Conservation (phyloP, 2,797 vertebrate species). For the Trichosurus vulpecula region DNA sequence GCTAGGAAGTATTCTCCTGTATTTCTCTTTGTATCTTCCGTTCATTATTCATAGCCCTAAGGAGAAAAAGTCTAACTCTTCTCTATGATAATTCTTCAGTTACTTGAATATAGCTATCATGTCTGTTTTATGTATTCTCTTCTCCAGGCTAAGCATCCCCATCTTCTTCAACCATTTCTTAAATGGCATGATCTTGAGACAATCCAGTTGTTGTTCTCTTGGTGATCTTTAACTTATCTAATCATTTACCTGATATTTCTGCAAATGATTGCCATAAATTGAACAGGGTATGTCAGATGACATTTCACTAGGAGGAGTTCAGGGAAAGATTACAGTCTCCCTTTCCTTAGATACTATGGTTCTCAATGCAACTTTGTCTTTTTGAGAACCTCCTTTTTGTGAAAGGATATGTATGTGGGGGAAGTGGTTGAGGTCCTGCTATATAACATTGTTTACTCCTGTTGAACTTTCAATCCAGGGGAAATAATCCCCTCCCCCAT, state of each 20-base stretch:
- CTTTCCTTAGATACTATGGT: neutral
- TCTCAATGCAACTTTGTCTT: neutral
- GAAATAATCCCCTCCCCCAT: neutral
- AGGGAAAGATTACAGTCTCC: neutral
- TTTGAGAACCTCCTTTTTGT: neutral
- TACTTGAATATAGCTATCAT: neutral
- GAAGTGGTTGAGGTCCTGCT: neutral
- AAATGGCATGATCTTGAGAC: neutral
- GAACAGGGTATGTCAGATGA: neutral
- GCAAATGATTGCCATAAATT: neutral
- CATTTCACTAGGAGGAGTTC: neutral
- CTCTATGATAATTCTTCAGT: neutral
- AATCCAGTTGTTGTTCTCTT: neutral
- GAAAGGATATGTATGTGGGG: too few relatives aligned
- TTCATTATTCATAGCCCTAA: neutral
- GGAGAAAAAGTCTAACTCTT: neutral
- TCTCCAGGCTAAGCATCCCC: neutral
- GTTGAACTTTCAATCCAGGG: neutral
- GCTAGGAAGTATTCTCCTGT: neutral
- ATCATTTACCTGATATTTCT: neutral
- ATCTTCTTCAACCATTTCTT: neutral
- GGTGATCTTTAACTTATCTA: neutral
- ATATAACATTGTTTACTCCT: neutral
- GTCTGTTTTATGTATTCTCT: neutral
- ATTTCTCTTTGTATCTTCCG: neutral